Evolutionary conservation across 2,888 invertebrate genomes (phyloP), one percentile per base, ranked within the genome.

Genomic region (Melinaea marsaeus): DNA sequence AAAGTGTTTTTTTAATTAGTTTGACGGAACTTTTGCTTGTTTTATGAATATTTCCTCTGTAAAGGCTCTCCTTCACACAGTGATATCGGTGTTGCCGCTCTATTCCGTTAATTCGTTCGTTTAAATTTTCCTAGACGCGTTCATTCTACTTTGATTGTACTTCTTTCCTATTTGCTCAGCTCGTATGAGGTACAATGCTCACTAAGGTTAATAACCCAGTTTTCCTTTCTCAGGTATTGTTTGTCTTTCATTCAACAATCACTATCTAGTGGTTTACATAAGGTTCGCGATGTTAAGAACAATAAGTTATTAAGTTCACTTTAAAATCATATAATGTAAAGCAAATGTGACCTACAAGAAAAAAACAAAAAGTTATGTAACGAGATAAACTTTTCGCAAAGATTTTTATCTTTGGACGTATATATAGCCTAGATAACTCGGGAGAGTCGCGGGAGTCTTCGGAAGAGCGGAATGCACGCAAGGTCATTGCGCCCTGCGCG

Each of bases 401-500:
- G 58, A 47, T 42, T 48, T 13, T 58, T 48, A 42, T 59, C 54
- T 56, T 42, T 47, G 46, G 47, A 45, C 65, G 45, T 62, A 51
- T 62, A 61, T 55, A 65, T 22, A 32, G 61, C 46, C 51, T 68
- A 68, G 81, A 81, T 82, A 80, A 79, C 68, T 67, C 81, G 79
- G 81, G 81, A 83, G 81, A 79, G 77, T 79, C 80, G 80, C 81
- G 78, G 81, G 85, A 85, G 83, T 80, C 80, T 79, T 80, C 80
- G 80, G 83, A 84, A 83, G 86, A 75, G 75, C 74, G 77, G 89
- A 88, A 88, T 89, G 85, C 86, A 83, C 81, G 84, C 90, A 90
- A 90, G 90, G 90, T 90, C 90, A 90, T 90, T 90, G 90, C 88
- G 89, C 90, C 86, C 88, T 84, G 87, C 88, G 87, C 90, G 90